phyloP scores from a whole-genome alignment of 2,888 invertebrate species.

The Pammene aurita region DNA sequence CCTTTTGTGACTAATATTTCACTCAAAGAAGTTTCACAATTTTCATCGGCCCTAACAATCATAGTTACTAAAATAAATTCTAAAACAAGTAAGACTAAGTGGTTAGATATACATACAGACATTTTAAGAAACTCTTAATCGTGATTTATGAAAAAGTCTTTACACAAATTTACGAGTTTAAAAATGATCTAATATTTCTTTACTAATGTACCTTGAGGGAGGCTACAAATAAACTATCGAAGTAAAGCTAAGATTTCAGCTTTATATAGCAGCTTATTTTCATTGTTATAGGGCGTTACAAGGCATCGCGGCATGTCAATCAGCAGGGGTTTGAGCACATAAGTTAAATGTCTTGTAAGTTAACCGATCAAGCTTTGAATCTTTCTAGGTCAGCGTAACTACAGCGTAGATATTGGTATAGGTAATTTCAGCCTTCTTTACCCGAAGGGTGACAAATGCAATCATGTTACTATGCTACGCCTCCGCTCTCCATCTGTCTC shows the following conservation, averaged over 20 bases:
- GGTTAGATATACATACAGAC: conserved; percentile 17
- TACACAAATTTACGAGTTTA: neutral
- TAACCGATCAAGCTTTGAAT: neutral
- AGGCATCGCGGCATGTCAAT: conserved; percentile 46
- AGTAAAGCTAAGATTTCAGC: neutral
- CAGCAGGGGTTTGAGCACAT: conserved; percentile 56
- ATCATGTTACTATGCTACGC: too few relatives aligned
- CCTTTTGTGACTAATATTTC: conserved; percentile 95
- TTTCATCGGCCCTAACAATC: conserved; percentile 84
- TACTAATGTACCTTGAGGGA: neutral
- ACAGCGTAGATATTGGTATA: neutral
- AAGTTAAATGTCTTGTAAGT: conserved; percentile 60
- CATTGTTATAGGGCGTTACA: conserved; percentile 18
- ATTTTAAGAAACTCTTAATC: neutral
- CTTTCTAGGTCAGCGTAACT: conserved; percentile 12
- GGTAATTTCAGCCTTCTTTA: neutral
- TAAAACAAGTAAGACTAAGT: conserved; percentile 33
- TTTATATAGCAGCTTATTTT: conserved; percentile 27
- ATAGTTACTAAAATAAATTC: conserved; percentile 43
- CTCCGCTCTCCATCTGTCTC: too few relatives aligned
- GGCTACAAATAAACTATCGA: conserved; percentile 5
- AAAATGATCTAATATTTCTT: neutral
- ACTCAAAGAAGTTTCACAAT: conserved; percentile 92
- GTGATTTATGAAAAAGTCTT: neutral
- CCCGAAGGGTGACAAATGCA: too few relatives aligned